Percentiles rank a stretch among this genome's conserved stretches.
Conservation (phyloP, 1,140 invertebrate species). For the Polypedilum pembai region DNA sequence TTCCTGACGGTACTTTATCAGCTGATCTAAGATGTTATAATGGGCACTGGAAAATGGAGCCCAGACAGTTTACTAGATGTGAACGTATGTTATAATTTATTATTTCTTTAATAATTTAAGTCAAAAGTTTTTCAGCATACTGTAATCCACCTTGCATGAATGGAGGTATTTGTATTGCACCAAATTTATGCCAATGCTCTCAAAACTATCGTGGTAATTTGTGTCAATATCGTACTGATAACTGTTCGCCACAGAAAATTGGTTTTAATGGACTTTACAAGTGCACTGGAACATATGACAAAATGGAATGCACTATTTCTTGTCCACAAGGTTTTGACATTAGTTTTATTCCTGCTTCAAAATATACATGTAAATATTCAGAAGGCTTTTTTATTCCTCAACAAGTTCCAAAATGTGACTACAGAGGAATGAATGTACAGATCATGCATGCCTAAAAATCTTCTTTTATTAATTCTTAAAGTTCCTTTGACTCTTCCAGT, state of each 20-base stretch:
- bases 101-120: no score
- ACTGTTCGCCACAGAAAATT: background rate
- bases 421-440: slow-evolving; percentile 38
- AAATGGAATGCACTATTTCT: slow-evolving; percentile 54
- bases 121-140: slow-evolving; percentile 47
- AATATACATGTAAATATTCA: slow-evolving; percentile 62
- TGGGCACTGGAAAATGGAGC: background rate
- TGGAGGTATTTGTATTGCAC: slow-evolving; percentile 64
- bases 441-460: background rate
- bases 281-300: slow-evolving; percentile 45
- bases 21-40: background rate
- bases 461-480: background rate
- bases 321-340: slow-evolving; percentile 59
- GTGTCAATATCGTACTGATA: background rate
- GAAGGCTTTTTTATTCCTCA: slow-evolving; percentile 59
- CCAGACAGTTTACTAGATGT: background rate
- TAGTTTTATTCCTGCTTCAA: slow-evolving; percentile 49
- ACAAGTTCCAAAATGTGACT: slow-evolving; percentile 65
- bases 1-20: background rate
- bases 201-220: background rate
- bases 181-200: background rate
- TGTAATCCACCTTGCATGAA: slow-evolving; percentile 68
- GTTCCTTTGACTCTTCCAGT: background rate
- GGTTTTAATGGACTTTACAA: background rate
- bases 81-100: background rate